Base-by-base conservation (phyloP, 2,888 invertebrate genomes). In the Agrotis segetum region DNA sequence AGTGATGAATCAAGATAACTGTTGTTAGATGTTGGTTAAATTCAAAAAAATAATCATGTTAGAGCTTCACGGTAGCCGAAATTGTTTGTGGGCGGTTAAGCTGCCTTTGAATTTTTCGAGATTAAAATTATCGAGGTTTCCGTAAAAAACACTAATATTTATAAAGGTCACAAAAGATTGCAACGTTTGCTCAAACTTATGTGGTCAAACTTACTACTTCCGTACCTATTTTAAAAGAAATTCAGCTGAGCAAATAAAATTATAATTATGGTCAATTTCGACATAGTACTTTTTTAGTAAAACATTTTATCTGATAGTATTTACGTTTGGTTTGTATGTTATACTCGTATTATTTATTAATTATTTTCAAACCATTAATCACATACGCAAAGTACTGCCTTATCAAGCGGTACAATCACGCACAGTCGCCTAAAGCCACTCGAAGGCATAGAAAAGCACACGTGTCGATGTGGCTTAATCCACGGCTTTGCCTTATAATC, bases 381-480 rank as follows among this genome's bases (percentile, higher is more conserved):
- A 66, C 46, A 72, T n/a, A 71, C 1, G 60, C 47, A 66, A 73
- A 56, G 11, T 50, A 58, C 34, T 46, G 53, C 21, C 63, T 87
- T 88, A 89, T 88, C 86, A 86, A 85, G 75, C 79, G 82, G 91
- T 89, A 92, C 91, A 92, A 91, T 91, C 91, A 88, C 70, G 89
- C 83, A 89, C 89, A 92, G 92, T 86, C 88, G 92, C 93, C 91
- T 91, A 89, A 93, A 94, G 91, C 92, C 92, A 92, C 95, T 94
- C 87, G 88, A 92, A 88, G 86, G 89, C 88, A 90, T 87, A 90
- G 88, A 88, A 91, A 87, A 87, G 91, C 92, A 94, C 95, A 95
- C 95, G 95, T 95, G 95, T 95, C 94, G 94, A 96, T 94, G 92
- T 89, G 88, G 87, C 88, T 88, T 96, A 95, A 96, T 95, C 96